phyloP scores from a whole-genome alignment of 2,797 vertebrate genomes.

The Threskiornis aethiopicus region DNA sequence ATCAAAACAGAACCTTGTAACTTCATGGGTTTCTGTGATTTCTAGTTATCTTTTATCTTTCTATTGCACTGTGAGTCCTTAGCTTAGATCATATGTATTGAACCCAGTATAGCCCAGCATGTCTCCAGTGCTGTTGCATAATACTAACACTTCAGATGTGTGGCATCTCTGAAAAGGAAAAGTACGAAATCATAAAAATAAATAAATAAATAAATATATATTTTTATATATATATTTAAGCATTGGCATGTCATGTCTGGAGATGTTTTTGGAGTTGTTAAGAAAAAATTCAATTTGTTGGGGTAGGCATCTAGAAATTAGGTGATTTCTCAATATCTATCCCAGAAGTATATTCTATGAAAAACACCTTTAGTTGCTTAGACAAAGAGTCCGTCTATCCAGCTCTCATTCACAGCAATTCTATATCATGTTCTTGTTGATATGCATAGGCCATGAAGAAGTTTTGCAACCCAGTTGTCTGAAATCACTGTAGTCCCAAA shows the following conservation, averaged over 20 bases:
- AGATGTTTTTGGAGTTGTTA: neutral
- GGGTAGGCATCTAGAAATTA: neutral
- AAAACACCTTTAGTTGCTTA: neutral
- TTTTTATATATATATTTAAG: neutral
- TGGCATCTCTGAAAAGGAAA: neutral
- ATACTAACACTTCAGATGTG: neutral
- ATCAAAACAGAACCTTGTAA: neutral
- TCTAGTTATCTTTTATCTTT: neutral
- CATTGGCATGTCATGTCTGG: neutral
- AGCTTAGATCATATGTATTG: neutral
- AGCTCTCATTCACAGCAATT: neutral
- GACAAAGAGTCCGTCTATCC: accelerated
- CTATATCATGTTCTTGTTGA: neutral
- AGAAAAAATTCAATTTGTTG: neutral
- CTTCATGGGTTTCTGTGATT: neutral
- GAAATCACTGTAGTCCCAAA: neutral
- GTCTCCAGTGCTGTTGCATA: neutral
- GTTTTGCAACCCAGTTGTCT: neutral
- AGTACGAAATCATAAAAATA: neutral
- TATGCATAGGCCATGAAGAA: neutral
- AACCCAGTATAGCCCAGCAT: neutral
- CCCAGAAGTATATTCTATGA: neutral
- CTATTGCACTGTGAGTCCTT: neutral
- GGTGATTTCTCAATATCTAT: neutral
- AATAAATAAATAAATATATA: no score